These are phyloP conservation scores for Dicaeum eximium DNA, from an alignment of 2,113 vertebrate genomes.

Conservation along the genomic window DNA sequence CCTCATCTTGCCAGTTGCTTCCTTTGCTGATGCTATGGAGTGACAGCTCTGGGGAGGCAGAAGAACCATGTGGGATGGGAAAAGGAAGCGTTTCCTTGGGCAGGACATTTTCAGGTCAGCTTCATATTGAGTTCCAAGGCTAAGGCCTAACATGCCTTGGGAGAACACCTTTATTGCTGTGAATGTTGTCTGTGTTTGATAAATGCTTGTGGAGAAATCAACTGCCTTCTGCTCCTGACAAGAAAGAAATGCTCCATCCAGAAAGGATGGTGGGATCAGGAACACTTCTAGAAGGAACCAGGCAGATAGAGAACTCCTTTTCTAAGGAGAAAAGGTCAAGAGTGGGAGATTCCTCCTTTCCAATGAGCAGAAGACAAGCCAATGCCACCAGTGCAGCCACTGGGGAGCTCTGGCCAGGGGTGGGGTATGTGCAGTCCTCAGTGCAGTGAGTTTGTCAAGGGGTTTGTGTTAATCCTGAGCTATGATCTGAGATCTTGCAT, in stretches of 20 bases:
- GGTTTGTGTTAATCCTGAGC: not conserved
- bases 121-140: not conserved
- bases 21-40: not conserved
- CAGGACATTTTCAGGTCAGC: not conserved
- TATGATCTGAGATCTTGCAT: not conserved
- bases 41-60: not conserved
- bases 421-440: not conserved
- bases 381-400: not conserved
- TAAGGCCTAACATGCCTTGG: not conserved
- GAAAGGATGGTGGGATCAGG: not conserved
- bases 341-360: not conserved
- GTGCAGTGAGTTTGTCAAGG: rapidly evolving
- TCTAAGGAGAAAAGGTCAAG: not conserved
- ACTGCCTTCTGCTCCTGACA: not conserved
- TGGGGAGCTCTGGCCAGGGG: not conserved
- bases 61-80: not conserved
- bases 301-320: not conserved
- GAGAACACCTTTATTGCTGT: not conserved
- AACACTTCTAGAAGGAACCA: not conserved
- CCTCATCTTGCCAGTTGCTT: not conserved
- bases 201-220: not conserved
- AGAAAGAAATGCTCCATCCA: too few relatives aligned
- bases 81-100: not conserved
- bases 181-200: not conserved
- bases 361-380: not conserved